Evolutionary conservation across 2,113 vertebrate species (phyloP).

Genomic region (Colossoma macropomum): DNA sequence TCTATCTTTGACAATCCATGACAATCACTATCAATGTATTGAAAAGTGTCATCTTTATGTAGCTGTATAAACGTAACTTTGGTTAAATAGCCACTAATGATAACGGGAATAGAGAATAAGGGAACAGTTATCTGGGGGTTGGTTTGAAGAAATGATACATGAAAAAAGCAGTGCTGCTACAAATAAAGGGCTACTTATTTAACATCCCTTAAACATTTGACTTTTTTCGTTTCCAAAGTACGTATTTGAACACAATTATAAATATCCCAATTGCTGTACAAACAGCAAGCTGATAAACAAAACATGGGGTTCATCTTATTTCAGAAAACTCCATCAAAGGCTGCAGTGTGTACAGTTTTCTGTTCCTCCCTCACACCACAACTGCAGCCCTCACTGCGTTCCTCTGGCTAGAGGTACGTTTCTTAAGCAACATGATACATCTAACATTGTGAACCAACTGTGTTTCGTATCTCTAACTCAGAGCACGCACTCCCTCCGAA

Average conservation of each 20-base stretch:
- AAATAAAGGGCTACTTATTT: conserved; percentile 52
- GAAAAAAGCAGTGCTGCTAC: conserved; percentile 48
- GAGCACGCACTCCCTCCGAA: neutral
- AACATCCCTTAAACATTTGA: conserved; percentile 10
- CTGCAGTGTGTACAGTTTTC: neutral
- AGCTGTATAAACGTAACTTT: neutral
- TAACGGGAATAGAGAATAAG: neutral
- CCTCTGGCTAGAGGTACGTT: neutral
- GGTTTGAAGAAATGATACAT: conserved; percentile 31
- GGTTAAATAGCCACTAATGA: conserved; percentile 17
- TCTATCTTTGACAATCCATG: conserved; percentile 11
- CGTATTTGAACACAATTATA: neutral
- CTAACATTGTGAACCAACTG: neutral
- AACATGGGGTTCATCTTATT: neutral
- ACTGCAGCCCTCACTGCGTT: neutral
- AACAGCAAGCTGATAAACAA: neutral
- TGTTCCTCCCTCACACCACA: neutral
- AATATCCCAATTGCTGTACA: neutral
- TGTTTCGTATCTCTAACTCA: neutral
- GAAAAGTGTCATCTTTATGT: neutral
- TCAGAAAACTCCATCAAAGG: neutral
- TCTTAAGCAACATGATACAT: neutral
- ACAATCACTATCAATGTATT: conserved; percentile 34
- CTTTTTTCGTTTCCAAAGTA: conserved; percentile 5
- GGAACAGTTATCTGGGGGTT: neutral